Percentiles rank a stretch among this genome's conserved stretches.
Conservation (phyloP, 2,797 vertebrate species). For the Phyllotis vaccarum region DNA sequence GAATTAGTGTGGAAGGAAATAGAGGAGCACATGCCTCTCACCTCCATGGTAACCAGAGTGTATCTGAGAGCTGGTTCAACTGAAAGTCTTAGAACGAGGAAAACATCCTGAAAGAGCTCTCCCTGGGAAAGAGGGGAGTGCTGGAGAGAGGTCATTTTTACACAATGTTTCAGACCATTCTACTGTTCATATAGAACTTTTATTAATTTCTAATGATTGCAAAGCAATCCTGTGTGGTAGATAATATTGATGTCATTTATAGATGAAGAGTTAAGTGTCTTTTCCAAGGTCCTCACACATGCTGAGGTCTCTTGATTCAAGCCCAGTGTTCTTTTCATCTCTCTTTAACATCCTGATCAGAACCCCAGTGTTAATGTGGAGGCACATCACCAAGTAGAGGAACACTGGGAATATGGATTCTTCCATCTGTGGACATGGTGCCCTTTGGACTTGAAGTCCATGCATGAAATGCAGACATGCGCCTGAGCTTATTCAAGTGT, state of each 20-base stretch:
- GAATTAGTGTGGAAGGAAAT: background rate
- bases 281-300: background rate
- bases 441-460: background rate
- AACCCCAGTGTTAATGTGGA: background rate
- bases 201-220: conserved; percentile 5
- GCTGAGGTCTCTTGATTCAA: conserved; percentile 3
- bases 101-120: background rate
- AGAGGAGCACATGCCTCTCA: background rate
- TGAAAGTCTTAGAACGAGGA: background rate
- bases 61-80: background rate
- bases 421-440: background rate
- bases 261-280: background rate
- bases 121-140: background rate
- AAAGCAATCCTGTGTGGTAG: background rate
- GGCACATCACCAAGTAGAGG: too few relatives aligned
- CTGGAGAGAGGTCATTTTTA: background rate
- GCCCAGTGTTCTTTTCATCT: background rate
- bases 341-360: background rate
- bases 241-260: background rate
- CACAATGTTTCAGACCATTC: background rate
- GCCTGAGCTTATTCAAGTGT: background rate
- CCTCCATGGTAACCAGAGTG: background rate
- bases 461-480: background rate
- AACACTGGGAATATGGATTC: background rate
- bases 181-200: background rate